Evolutionary conservation across 2,888 invertebrate genomes (phyloP).

Genomic region (Amphimallon solstitiale): DNA sequence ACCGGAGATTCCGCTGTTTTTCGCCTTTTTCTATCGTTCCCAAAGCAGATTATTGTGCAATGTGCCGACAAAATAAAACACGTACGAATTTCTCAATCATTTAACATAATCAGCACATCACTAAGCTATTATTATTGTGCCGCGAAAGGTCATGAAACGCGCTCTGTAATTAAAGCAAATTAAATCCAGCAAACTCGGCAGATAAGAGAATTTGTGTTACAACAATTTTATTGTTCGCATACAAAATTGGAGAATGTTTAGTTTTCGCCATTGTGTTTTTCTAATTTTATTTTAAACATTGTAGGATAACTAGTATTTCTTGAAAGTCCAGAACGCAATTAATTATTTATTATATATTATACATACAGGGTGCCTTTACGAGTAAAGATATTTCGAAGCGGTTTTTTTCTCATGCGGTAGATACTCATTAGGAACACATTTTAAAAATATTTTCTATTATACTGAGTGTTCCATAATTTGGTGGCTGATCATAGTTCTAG

Average conservation of each 20-base stretch:
- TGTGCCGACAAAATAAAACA: not conserved
- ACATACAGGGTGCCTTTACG: no score
- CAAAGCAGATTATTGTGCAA: constrained; percentile 7
- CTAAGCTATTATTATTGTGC: not conserved
- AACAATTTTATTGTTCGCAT: not conserved
- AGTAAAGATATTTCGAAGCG: no score
- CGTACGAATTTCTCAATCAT: constrained; percentile 1
- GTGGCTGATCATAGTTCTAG: no score
- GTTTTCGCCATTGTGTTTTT: not conserved
- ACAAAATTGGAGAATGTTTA: not conserved
- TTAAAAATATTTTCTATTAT: no score
- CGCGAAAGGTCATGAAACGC: not conserved
- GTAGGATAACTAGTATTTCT: no score
- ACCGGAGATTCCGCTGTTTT: not conserved
- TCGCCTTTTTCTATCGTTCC: not conserved
- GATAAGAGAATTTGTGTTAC: not conserved
- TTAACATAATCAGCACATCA: not conserved
- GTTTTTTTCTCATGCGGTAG: no score
- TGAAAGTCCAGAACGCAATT: no score
- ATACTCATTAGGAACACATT: no score
- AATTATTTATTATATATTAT: no score
- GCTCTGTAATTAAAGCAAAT: not conserved
- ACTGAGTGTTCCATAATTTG: no score
- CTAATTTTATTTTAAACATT: no score
- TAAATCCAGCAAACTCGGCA: not conserved